phyloP scores from a whole-genome alignment of 2,113 vertebrate species.

The Pontoporia blainvillei region DNA sequence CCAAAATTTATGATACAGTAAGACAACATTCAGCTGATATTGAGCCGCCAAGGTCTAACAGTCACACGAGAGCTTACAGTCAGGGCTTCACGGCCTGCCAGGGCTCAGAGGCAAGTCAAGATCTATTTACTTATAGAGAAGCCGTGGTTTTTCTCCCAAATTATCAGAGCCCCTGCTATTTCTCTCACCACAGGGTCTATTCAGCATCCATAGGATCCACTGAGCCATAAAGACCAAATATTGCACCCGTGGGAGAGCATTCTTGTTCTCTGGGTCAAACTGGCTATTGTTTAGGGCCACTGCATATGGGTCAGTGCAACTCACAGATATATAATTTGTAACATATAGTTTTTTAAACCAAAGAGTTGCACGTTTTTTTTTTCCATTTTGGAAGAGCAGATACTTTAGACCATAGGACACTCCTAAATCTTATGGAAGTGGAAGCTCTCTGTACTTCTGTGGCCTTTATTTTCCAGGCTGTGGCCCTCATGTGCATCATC shows the following conservation, averaged over 20 bases:
- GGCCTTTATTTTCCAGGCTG: background rate
- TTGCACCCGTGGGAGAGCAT: background rate
- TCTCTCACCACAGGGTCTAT: background rate
- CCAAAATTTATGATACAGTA: background rate
- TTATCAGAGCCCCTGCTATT: background rate
- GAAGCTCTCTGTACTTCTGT: background rate
- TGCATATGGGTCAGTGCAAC: background rate
- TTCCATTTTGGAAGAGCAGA: background rate
- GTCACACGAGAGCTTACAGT: background rate
- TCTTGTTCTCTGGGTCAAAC: background rate
- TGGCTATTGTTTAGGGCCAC: background rate
- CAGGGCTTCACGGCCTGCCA: background rate
- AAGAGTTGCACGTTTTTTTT: background rate
- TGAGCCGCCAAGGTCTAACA: background rate
- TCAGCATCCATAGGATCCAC: background rate
- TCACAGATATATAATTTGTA: background rate
- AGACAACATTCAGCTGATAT: background rate
- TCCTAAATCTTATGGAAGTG: background rate
- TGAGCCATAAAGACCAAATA: background rate
- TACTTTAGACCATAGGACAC: background rate
- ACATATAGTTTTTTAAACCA: background rate
- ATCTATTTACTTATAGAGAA: background rate
- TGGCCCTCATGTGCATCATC: background rate
- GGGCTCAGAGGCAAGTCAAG: background rate
- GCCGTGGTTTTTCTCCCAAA: background rate